Base-by-base conservation (phyloP, 2,888 invertebrate genomes). In the Deilephila elpenor region DNA sequence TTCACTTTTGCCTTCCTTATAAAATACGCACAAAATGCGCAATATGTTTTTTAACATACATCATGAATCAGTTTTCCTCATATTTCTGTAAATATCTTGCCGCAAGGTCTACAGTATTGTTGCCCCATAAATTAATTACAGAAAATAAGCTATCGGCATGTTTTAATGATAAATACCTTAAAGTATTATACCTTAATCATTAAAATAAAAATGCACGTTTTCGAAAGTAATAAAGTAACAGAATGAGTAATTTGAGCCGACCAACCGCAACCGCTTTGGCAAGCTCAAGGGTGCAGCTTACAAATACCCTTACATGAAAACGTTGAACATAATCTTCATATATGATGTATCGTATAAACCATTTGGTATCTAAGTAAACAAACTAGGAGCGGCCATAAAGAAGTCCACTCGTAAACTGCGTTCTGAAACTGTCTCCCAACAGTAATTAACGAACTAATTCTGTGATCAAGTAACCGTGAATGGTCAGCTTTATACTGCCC, bases 361-460 rank as follows among this genome's bases (percentile, higher is more conserved):
- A 20, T 64, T 3, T 20, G 3, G 14, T 3, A 67, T 67, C 44
- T 51, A 67, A 67, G 67, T 51, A 67, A 17, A 51, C 25, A 67
- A 67, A 67, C 67, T 51, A 51, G 67, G 67, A 51, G 11, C 64
- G 64, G n/a, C 19, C 32, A 72, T 72, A 72, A 72, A 73, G 67
- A 77, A 80, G 80, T 78, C 78, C 84, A 71, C 70, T 71, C 70
- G 20, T 56, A 71, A 71, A 67, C 67, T 67, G 67, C 67, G 67
- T 84, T 88, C 86, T 79, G 83, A 89, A 92, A 91, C 91, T 92
- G 92, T 92, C 92, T 91, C 91, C 84, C 78, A 84, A 80, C 86
- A 88, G 88, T 92, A 91, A 93, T 93, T 91, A 91, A 86, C 87
- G 83, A 86, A 89, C 88, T 92, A 88, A 93, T 92, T 88, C 92